Evolutionary conservation across 2,888 invertebrate species (phyloP).

Genomic region (Leptopilina syphax): DNA sequence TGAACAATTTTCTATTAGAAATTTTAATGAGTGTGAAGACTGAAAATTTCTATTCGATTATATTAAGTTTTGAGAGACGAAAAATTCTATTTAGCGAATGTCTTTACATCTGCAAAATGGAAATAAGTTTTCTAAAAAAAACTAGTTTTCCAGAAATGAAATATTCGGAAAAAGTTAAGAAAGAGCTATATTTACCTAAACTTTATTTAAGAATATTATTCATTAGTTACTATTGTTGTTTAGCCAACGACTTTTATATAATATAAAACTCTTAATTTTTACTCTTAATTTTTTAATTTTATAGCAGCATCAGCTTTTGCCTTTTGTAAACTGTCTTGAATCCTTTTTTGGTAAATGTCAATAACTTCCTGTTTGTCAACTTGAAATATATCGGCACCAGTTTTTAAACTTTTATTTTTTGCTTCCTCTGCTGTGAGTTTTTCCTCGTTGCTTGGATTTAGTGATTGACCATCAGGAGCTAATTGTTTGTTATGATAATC

Average conservation of each 20-base stretch:
- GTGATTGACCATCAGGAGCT: conserved; percentile 82
- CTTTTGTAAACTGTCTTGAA: background rate
- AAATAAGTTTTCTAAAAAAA: too few relatives aligned
- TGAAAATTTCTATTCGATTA: too few relatives aligned
- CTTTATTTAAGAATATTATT: too few relatives aligned
- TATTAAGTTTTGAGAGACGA: too few relatives aligned
- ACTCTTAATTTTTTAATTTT: background rate
- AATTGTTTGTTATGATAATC: conserved; percentile 87
- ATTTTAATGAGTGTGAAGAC: too few relatives aligned
- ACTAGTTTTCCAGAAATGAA: too few relatives aligned
- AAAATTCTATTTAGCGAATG: too few relatives aligned
- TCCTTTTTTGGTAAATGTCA: background rate
- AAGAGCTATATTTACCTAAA: too few relatives aligned
- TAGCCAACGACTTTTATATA: background rate
- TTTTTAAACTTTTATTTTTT: conserved; percentile 82
- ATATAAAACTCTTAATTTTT: background rate
- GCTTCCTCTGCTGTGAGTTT: conserved; percentile 86
- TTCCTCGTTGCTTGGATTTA: conserved; percentile 86
- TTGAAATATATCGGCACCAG: conserved; percentile 89
- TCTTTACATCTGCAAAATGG: too few relatives aligned
- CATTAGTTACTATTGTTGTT: too few relatives aligned
- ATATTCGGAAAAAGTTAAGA: too few relatives aligned
- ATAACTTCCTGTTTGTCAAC: conserved; percentile 30
- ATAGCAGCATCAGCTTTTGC: background rate
- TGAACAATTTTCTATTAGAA: too few relatives aligned